These are phyloP conservation scores for Eugnorisma glareosa DNA, from an alignment of 2,888 invertebrate species.

Conservation along the genomic window DNA sequence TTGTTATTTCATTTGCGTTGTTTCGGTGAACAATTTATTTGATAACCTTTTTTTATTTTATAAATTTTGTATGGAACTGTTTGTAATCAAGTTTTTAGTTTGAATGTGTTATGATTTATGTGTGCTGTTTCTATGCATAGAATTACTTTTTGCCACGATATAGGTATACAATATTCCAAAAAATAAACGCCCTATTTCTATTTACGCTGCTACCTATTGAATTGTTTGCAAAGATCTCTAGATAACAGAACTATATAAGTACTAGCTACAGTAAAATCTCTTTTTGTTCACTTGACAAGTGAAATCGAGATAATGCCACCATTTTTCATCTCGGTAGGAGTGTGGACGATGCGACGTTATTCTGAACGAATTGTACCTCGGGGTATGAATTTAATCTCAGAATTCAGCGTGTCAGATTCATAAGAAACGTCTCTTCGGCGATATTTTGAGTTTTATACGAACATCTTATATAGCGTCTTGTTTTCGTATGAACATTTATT, in stretches of 20 bases:
- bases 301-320: constrained; percentile 86
- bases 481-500: constrained; percentile 73
- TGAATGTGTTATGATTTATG: constrained; percentile 23
- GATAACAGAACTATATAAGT: constrained; percentile 69
- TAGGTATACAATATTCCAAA: neutral
- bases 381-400: constrained; percentile 90
- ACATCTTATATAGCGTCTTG: constrained; percentile 72
- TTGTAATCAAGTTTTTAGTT: constrained; percentile 44
- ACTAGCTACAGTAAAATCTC: constrained; percentile 70
- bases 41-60: constrained; percentile 46
- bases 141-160: neutral
- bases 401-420: constrained; percentile 86
- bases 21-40: constrained; percentile 59
- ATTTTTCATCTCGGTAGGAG: constrained; percentile 86
- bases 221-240: constrained; percentile 32
- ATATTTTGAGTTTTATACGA: constrained; percentile 72
- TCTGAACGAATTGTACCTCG: constrained; percentile 86
- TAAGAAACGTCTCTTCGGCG: constrained; percentile 83
- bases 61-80: constrained; percentile 33
- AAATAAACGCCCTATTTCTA: neutral
- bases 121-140: constrained; percentile 7
- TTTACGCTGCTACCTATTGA: neutral
- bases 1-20: constrained; percentile 67
- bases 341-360: constrained; percentile 85
- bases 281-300: constrained; percentile 83